These are phyloP conservation scores for Rhingia rostrata DNA, from an alignment of 2,888 invertebrate genomes.

Conservation along the genomic window DNA sequence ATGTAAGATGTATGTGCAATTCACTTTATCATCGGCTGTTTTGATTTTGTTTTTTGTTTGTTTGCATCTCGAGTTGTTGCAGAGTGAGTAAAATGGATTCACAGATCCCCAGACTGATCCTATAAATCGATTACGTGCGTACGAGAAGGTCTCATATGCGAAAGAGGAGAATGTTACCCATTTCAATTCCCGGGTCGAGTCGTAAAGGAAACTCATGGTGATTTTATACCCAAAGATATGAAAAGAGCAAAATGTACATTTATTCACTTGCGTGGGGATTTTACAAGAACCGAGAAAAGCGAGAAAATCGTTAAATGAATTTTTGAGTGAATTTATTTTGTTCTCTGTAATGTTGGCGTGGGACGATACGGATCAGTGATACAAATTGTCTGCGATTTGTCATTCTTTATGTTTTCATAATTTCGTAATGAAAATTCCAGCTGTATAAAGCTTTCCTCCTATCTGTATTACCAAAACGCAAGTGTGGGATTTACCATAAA, in stretches of 20 bases:
- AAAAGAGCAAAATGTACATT: conserved; percentile 1
- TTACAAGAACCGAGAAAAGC: conserved; percentile 8
- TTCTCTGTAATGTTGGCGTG: neutral
- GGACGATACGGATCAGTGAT: conserved; percentile 32
- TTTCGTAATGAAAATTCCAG: conserved; percentile 35
- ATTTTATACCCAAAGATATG: too few relatives aligned
- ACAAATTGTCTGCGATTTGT: conserved; percentile 53
- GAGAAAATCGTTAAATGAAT: conserved; percentile 43
- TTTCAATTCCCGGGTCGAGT: too few relatives aligned
- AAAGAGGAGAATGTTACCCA: neutral
- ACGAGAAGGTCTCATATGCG: conserved; percentile 17
- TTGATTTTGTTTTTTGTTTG: conserved; percentile 12
- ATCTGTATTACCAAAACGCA: neutral
- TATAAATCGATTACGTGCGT: conserved; percentile 61
- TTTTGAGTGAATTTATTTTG: conserved; percentile 42
- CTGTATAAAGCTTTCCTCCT: neutral
- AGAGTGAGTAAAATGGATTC: conserved; percentile 25
- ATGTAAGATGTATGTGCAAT: neutral
- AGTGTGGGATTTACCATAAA: neutral
- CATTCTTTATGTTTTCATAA: conserved; percentile 55
- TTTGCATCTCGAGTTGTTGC: conserved; percentile 1
- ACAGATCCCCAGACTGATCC: conserved; percentile 54
- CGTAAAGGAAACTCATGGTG: too few relatives aligned
- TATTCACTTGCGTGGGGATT: conserved; percentile 37
- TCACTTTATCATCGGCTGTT: conserved; percentile 31